Conservation (phyloP, 2,113 vertebrate genomes). For the Oxygymnocypris stewartii region DNA sequence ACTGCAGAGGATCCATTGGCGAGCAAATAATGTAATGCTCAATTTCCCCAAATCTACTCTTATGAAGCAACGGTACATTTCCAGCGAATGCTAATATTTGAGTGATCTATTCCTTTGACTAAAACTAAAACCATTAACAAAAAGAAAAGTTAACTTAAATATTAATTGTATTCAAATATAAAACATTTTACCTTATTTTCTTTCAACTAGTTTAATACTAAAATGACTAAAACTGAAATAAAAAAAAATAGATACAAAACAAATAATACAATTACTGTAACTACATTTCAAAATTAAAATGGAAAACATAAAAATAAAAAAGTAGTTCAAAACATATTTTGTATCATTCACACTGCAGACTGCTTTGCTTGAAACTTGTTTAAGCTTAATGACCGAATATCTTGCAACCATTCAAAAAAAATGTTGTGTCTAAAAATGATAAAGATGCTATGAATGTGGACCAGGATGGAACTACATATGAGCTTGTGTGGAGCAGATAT, state of each 20-base stretch:
- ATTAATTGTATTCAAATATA: no score
- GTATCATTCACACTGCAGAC: no score
- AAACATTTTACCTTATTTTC: not conserved
- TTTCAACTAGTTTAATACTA: not conserved
- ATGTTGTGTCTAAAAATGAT: not conserved
- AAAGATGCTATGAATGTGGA: not conserved
- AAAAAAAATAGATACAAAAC: not conserved
- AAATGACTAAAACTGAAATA: not conserved
- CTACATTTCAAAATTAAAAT: no score
- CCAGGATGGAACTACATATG: not conserved
- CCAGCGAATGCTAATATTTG: no score
- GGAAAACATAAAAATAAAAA: no score
- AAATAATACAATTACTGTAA: no score
- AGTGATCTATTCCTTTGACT: no score
- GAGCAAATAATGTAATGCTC: not conserved
- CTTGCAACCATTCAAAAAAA: slow-evolving; percentile 10
- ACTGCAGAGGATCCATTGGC: not conserved
- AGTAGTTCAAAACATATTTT: no score
- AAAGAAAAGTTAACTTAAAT: not conserved
- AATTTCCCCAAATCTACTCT: not conserved
- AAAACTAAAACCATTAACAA: not conserved
- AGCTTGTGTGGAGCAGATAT: not conserved
- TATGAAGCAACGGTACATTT: no score
- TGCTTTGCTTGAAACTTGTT: not conserved
- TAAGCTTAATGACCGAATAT: not conserved